phyloP scores from a whole-genome alignment of 2,888 invertebrate genomes.

The Caenorhabditis sp. region DNA sequence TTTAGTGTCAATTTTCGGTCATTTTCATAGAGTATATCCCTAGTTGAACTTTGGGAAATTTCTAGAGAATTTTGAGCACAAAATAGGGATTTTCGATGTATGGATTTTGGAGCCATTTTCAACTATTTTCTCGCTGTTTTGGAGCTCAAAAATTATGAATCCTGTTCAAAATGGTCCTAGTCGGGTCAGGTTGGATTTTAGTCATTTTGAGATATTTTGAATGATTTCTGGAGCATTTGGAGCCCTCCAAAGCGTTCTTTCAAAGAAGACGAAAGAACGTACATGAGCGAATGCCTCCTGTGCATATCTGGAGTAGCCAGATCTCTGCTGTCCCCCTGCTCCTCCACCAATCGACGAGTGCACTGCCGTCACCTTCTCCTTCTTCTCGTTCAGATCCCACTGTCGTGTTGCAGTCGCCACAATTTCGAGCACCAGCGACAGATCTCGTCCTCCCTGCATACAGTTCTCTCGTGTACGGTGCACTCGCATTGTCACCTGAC shows the following conservation, averaged over 20 bases:
- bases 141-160: neutral
- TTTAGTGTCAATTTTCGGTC: neutral
- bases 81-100: too few relatives aligned
- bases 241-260: neutral
- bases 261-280: too few relatives aligned
- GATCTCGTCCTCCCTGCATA: conserved; percentile 56
- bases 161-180: too few relatives aligned
- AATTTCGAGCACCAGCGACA: conserved; percentile 50
- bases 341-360: conserved; percentile 25
- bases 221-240: neutral
- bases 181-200: too few relatives aligned
- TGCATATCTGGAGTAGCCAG: conserved; percentile 63
- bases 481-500: conserved; percentile 46
- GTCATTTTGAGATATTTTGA: neutral
- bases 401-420: conserved; percentile 43
- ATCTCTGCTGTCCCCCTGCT: conserved; percentile 31
- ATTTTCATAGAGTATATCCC: neutral
- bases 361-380: conserved; percentile 58
- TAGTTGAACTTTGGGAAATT: neutral
- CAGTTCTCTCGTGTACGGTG: conserved; percentile 58
- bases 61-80: neutral
- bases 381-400: conserved; percentile 64
- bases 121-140: neutral
- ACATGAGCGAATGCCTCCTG: conserved; percentile 63
- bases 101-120: too few relatives aligned